Base-by-base conservation (phyloP, 2,888 invertebrate species). In the Ophioninae sp. region DNA sequence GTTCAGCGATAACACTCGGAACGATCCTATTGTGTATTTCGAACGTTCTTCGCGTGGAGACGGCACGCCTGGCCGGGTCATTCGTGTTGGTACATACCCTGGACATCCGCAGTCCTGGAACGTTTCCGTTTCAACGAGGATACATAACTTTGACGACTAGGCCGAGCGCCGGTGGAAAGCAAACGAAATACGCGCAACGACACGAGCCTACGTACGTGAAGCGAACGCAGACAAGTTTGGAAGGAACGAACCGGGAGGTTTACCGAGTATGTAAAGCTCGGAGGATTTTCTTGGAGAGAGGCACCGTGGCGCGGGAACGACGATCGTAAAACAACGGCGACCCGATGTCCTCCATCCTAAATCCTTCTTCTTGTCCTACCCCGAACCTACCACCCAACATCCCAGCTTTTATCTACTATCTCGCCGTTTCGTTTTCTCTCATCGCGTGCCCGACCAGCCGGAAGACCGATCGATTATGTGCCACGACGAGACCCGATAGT, bases 251-350 rank as follows among this genome's bases (percentile, higher is more conserved):
- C n/a, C n/a, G 23, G n/a, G 23, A 70, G 68, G 64, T 39, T 79
- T 50, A 62, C 68, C 30, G 72, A 59, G 72, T 39, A 57, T 39
- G 37, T 37, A 21, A 39, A 68, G 73, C 44, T 74, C 70, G 44
- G 37, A 30, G 57, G 59, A 23, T 61, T 77, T 70, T 67, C 67
- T 72, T 75, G 37, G 21, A 56, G 39, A 56, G 50, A 23, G 44
- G 44, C 13, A 10, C 41, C 21, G 6, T 39, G 50, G 65, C 62
- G 56, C 50, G 13, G 59, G 21, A 57, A 59, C 75, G 59, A 61
- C 65, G 79, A 67, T 82, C 79, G 75, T 82, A 82, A 82, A 82
- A 79, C 79, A 82, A 75, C 75, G 44, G 56, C 50, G 56, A 56
- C 57, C 79, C 61, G 37, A 23, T 68, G 76, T 68, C 68, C 68